Evolutionary conservation across 2,888 invertebrate genomes (phyloP).

Genomic region (Ptilodon capucinus): DNA sequence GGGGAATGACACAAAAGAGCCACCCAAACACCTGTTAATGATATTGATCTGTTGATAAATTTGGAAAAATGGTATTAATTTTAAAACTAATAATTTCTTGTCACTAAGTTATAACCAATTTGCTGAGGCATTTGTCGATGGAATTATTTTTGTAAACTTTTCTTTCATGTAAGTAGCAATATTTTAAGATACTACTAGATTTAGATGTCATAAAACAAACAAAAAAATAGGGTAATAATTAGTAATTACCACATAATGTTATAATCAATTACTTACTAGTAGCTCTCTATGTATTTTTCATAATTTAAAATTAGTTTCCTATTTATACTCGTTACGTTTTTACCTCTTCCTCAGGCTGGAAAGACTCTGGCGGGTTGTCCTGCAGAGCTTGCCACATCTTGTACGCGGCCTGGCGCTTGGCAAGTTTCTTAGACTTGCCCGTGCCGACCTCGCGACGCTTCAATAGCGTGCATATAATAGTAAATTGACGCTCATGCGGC

Average conservation of each 20-base stretch:
- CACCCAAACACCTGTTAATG: slow-evolving; percentile 29
- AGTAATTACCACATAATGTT: too few species aligned
- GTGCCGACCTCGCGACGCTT: slow-evolving; percentile 93
- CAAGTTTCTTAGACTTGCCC: slow-evolving; percentile 97
- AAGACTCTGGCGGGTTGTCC: slow-evolving; percentile 88
- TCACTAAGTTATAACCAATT: too few species aligned
- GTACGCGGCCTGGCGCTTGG: slow-evolving; percentile 97
- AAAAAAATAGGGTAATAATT: too few species aligned
- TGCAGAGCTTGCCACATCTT: slow-evolving; percentile 95
- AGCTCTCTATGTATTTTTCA: background rate
- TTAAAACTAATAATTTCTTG: too few species aligned
- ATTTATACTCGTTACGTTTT: too few species aligned
- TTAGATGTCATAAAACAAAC: too few species aligned
- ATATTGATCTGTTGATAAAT: slow-evolving; percentile 31
- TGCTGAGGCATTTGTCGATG: too few species aligned
- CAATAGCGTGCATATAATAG: slow-evolving; percentile 94
- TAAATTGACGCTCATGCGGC: slow-evolving; percentile 97
- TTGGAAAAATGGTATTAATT: background rate
- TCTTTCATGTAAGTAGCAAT: too few species aligned
- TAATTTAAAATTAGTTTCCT: too few species aligned
- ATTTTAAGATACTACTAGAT: too few species aligned
- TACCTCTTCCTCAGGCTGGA: slow-evolving; percentile 87
- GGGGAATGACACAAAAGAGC: slow-evolving; percentile 48
- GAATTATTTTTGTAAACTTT: too few species aligned
- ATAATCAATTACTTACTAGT: background rate